Percentiles rank a stretch among this genome's conserved stretches.
Conservation (phyloP, 1,140 invertebrate species). For the Lethocerus indicus region DNA sequence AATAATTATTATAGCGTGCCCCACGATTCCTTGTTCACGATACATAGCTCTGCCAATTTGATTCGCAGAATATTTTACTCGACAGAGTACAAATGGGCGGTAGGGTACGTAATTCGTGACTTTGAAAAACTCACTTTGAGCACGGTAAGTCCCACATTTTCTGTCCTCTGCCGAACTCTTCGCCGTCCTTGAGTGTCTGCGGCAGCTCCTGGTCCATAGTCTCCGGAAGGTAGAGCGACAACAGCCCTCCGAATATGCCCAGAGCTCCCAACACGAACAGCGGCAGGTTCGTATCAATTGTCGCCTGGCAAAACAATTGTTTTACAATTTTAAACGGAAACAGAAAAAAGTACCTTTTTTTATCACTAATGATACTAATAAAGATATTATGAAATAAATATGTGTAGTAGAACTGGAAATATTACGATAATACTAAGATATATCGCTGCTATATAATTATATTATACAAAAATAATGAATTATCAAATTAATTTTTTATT, state of each 20-base stretch:
- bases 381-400: neutral
- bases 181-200: constrained; percentile 64
- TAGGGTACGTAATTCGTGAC: neutral
- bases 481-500: too few relatives aligned
- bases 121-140: constrained; percentile 7
- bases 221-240: constrained; percentile 63
- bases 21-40: neutral
- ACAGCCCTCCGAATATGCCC: constrained; percentile 48
- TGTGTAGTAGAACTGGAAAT: neutral
- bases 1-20: neutral
- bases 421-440: too few relatives aligned
- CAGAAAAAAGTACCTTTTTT: too few relatives aligned
- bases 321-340: too few relatives aligned
- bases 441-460: too few relatives aligned
- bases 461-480: too few relatives aligned
- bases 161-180: constrained; percentile 64
- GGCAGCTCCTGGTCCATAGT: constrained; percentile 66
- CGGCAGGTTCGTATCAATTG: constrained; percentile 46
- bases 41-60: neutral
- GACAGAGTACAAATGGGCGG: neutral
- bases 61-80: neutral
- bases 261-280: constrained; percentile 54
- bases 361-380: too few relatives aligned
- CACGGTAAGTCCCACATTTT: constrained; percentile 65
- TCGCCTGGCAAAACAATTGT: constrained; percentile 31